Evolutionary conservation across 2,888 invertebrate species (phyloP).

Genomic region (Aphodius sticticus): DNA sequence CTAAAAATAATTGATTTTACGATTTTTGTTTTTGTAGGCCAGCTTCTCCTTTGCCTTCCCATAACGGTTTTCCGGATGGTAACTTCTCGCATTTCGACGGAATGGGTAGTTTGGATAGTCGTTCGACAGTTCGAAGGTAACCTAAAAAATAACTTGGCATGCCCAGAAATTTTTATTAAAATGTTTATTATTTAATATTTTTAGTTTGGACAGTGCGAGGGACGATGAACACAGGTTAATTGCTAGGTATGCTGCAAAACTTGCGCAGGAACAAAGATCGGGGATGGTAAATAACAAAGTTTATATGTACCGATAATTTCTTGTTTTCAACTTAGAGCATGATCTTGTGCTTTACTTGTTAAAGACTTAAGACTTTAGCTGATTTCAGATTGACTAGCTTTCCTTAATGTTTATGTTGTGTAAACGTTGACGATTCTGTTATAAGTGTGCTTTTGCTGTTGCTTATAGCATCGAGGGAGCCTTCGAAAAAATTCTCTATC

Average conservation of each 20-base stretch:
- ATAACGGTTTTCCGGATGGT: conserved; percentile 90
- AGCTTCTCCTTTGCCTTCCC: conserved; percentile 90
- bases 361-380: not conserved
- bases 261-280: conserved; percentile 91
- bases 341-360: conserved; percentile 27
- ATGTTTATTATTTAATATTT: conserved; percentile 36
- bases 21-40: conserved; percentile 66
- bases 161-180: conserved; percentile 20
- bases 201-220: conserved; percentile 59
- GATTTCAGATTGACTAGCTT: conserved; percentile 11
- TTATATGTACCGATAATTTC: conserved; percentile 14
- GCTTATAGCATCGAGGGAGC: conserved; percentile 64
- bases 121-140: conserved; percentile 68
- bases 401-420: conserved; percentile 26
- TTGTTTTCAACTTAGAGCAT: conserved; percentile 27
- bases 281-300: conserved; percentile 62
- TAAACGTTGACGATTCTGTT: conserved; percentile 32
- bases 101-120: conserved; percentile 78
- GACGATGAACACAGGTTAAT: conserved; percentile 97
- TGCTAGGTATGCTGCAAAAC: conserved; percentile 93
- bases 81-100: conserved; percentile 72
- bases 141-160: conserved; percentile 27
- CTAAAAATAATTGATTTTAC: conserved; percentile 4
- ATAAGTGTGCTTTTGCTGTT: conserved; percentile 56
- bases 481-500: conserved; percentile 68